Evolutionary conservation across 2,797 vertebrate genomes (phyloP), one percentile per base, ranked within the genome.

Genomic region (Parotocinclus haroldoi): DNA sequence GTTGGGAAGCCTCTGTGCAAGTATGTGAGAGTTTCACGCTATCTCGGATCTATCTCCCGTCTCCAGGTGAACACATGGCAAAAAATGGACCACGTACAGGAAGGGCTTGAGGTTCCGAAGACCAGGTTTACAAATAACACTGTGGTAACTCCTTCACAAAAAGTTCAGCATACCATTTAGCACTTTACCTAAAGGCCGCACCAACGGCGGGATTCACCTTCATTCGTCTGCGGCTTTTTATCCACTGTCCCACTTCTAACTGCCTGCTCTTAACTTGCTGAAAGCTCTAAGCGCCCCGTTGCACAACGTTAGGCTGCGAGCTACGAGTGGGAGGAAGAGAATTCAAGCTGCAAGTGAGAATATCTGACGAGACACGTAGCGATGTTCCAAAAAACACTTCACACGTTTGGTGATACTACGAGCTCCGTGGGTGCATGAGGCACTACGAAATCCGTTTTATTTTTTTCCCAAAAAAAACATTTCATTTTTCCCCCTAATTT

Each of bases 1-100:
- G 57, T 17, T 60, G 66, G 70, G 82, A 80, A 73, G 55, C 62
- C 57, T 56, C 50, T 79, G 74, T 80, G 82, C 79, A 81, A 11
- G 3, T 11, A 42, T 42, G 40, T 42, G 40, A 42, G 8, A 42
- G 8, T 42, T 42, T 27, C n/a, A n/a, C n/a, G n/a, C n/a, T n/a
- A n/a, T n/a, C n/a, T n/a, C n/a, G n/a, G n/a, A n/a, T n/a, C n/a
- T n/a, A n/a, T n/a, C n/a, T n/a, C n/a, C n/a, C 27, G 27, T 27
- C 27, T 27, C 27, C 27, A 5, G 2, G 2, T 27, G 5, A 5
- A 27, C 27, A 2, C 27, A 27, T 27, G 27, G 27, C 27, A 27
- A 27, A 27, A 2, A 1, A 7, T 8, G 40, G 10, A 11, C 9
- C 40, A 3, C 2, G 1, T 42, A 42, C 40, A 3, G 40, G 40